Percentiles rank a stretch among this genome's conserved stretches.
phyloP scores from a whole-genome alignment of 2,888 invertebrate genomes.

The Alsophila aescularia region DNA sequence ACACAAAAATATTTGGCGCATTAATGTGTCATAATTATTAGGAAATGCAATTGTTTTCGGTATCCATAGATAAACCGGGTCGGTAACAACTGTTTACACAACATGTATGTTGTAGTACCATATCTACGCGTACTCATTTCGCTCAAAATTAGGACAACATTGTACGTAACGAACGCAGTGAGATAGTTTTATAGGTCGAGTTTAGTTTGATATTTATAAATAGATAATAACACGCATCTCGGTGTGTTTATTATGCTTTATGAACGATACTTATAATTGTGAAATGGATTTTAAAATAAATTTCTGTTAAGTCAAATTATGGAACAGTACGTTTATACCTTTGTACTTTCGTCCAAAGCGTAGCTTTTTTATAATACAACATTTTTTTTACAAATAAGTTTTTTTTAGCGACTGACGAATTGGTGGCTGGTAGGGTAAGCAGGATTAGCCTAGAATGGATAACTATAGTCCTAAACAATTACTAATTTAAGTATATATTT shows the following conservation, averaged over 20 bases:
- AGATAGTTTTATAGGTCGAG: slow-evolving; percentile 56
- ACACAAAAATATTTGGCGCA: slow-evolving; percentile 11
- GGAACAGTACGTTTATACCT: background rate
- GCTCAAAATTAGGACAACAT: slow-evolving; percentile 56
- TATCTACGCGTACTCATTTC: slow-evolving; percentile 55
- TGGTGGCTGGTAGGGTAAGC: too few species aligned
- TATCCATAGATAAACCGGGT: slow-evolving; percentile 27
- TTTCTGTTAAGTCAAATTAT: slow-evolving; percentile 20
- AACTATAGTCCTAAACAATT: too few species aligned
- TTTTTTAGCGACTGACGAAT: too few species aligned
- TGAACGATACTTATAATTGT: slow-evolving; percentile 46
- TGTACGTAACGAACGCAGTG: slow-evolving; percentile 46
- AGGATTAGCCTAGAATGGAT: too few species aligned
- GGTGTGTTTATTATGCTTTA: slow-evolving; percentile 51
- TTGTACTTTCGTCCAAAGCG: too few species aligned
- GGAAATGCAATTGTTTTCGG: slow-evolving; percentile 33
- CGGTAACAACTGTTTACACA: background rate
- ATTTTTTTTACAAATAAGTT: too few species aligned
- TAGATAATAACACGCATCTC: slow-evolving; percentile 56
- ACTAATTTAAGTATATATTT: too few species aligned
- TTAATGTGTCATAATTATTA: slow-evolving; percentile 18
- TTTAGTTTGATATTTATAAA: slow-evolving; percentile 59
- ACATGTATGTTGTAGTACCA: slow-evolving; percentile 32
- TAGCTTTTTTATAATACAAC: too few species aligned
- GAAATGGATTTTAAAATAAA: slow-evolving; percentile 39